Base-by-base conservation (phyloP, 2,113 vertebrate genomes). In the Marcusenius ussheri region DNA sequence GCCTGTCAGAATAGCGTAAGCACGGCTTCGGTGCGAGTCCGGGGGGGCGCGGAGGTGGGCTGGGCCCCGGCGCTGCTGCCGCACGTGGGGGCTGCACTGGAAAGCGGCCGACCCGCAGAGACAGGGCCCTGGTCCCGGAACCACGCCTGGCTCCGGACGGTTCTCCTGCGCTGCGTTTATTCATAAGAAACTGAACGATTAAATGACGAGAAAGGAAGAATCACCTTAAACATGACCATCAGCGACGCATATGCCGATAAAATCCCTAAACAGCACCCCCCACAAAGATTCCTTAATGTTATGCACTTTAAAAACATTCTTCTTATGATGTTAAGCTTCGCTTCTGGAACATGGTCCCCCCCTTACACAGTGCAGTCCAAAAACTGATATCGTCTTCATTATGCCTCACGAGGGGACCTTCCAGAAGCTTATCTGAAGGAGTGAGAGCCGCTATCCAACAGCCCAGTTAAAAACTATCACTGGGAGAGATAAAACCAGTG, bases 1-100 rank as follows among this genome's bases (percentile, higher is more conserved):
- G 93, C 90, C 92, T 94, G 95, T 94, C 94, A 94, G 93, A 94
- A 92, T 92, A 91, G 91, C 46, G 77, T 19, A 91, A 90, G 90
- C 86, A 3, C 91, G 91, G 90, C 89, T 91, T 92, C 92, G 7
- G 90, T 91, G 91, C 92, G 31, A 10, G 15, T 17, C 88, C 5
- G 5, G 31, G 80, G 80, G 21, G 39, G 7, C 45, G 42, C 8
- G 21, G 45, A 47, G 42, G n/a, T 46, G 35, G 83, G 39, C 19
- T 9, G 1, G 35, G 19, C 45, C 42, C 80, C 42, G 1, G 35
- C 21, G 0, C 80, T 10, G 19, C 42, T 6, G 39, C 39, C 17
- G 0, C 39, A 47, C 6, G 3, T 21, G 15, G 17, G 45, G 15
- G 62, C 8, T n/a, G n/a, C n/a, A 27, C 31, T 42, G 10, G 4